phyloP scores from a whole-genome alignment of 1,140 invertebrate species.

The Metaphire vulgaris region DNA sequence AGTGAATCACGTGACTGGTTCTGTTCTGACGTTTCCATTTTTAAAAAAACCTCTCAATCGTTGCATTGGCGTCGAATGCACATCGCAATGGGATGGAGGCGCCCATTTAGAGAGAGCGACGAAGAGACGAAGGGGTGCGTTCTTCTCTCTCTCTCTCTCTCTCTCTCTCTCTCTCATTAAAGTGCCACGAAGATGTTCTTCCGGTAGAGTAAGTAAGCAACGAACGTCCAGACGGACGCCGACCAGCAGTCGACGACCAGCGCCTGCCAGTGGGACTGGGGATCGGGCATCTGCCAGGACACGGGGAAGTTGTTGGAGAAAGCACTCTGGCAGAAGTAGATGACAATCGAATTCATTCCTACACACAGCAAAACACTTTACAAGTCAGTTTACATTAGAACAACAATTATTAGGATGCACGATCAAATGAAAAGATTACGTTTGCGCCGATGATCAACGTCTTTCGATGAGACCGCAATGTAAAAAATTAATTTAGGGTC shows the following conservation, averaged over 20 bases:
- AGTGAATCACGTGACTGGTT: no score
- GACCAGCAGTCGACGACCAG: slow-evolving; percentile 41
- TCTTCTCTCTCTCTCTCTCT: not conserved
- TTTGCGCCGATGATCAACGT: no score
- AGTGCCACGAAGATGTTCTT: slow-evolving; percentile 45
- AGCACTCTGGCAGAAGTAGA: not conserved
- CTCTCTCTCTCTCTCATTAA: slow-evolving; percentile 20
- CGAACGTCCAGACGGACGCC: slow-evolving; percentile 37
- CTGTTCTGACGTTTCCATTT: no score
- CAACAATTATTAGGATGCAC: no score
- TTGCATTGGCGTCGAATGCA: no score
- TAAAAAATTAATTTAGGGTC: no score
- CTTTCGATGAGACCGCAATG: no score
- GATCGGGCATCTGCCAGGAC: not conserved
- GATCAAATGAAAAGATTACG: no score
- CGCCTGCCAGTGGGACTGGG: slow-evolving; percentile 36
- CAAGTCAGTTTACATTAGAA: no score
- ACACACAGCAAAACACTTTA: not conserved
- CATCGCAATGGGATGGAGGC: not conserved
- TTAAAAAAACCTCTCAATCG: no score
- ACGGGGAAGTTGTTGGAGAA: not conserved
- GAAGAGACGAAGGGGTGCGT: not conserved
- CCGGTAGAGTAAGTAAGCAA: slow-evolving; percentile 39
- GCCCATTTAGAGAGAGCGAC: not conserved
- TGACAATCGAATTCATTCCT: not conserved